Conservation (phyloP, 2,888 invertebrate genomes). For the Cerceris rybyensis region DNA sequence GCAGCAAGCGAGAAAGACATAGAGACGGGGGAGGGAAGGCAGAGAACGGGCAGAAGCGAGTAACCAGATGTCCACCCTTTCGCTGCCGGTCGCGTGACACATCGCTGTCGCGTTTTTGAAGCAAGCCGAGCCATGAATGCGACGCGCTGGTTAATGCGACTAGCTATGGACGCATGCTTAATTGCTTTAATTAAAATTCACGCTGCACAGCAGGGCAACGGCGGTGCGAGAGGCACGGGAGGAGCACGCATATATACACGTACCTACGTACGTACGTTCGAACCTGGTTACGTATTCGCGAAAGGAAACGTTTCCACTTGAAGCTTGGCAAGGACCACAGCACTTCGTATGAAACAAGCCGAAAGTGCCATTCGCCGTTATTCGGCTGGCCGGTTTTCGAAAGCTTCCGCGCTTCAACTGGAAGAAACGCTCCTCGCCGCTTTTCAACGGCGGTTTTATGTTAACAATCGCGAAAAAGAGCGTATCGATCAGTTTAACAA, state of each 20-base stretch:
- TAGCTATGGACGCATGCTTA: slow-evolving; percentile 76
- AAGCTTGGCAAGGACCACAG: slow-evolving; percentile 25
- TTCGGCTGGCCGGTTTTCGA: background rate
- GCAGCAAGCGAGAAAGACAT: background rate
- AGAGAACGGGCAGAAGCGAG: slow-evolving; percentile 28
- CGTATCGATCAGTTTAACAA: no score
- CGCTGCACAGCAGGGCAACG: slow-evolving; percentile 71
- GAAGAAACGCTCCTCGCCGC: no score
- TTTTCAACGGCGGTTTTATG: no score
- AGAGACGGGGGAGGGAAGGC: slow-evolving; percentile 14
- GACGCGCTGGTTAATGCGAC: slow-evolving; percentile 74
- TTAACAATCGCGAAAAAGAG: no score
- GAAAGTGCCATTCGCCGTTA: background rate
- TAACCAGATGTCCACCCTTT: slow-evolving; percentile 68
- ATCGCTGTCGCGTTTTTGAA: slow-evolving; percentile 67
- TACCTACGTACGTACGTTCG: slow-evolving; percentile 48
- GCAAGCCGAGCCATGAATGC: slow-evolving; percentile 71
- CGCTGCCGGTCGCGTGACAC: slow-evolving; percentile 64
- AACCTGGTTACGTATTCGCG: slow-evolving; percentile 31
- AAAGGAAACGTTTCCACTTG: slow-evolving; percentile 47
- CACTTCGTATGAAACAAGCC: background rate
- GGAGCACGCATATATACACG: slow-evolving; percentile 2
- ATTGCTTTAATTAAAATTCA: slow-evolving; percentile 81
- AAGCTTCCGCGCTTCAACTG: background rate
- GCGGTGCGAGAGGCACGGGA: background rate